A percentile compares a stretch with the other conserved stretches of the same genome.
phyloP scores from a whole-genome alignment of 2,888 invertebrate genomes.

The Diachrysia chrysitis region DNA sequence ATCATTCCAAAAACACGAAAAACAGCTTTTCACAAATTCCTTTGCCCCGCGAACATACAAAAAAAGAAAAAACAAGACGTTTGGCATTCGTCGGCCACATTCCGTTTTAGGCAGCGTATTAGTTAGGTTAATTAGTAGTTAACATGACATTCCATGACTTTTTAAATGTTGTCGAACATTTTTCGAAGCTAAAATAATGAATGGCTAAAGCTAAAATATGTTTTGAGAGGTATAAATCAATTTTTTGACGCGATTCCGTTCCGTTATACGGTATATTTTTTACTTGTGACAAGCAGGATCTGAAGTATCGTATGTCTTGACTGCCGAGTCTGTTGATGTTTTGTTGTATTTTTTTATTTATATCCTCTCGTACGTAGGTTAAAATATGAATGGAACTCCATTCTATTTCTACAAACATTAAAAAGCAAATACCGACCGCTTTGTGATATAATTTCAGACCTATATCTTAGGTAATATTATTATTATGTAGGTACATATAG shows the following conservation, averaged over 20 bases:
- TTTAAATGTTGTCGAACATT: conserved; percentile 61
- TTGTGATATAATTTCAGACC: conserved; percentile 10
- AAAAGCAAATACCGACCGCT: conserved; percentile 25
- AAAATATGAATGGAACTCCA: conserved; percentile 54
- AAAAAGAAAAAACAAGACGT: conserved; percentile 61
- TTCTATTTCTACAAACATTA: conserved; percentile 46
- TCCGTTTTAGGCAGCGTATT: conserved; percentile 69
- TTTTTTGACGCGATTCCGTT: conserved; percentile 83
- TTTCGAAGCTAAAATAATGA: conserved; percentile 56
- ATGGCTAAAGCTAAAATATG: conserved; percentile 59
- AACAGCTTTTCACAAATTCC: conserved; percentile 38
- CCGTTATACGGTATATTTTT: conserved; percentile 79
- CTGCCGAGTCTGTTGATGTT: conserved; percentile 65
- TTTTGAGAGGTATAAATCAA: conserved; percentile 81
- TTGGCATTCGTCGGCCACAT: conserved; percentile 71
- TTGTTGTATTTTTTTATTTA: conserved; percentile 69
- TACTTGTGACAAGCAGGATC: conserved; percentile 83
- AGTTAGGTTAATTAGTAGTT: conserved; percentile 84
- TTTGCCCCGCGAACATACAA: conserved; percentile 43
- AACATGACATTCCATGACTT: conserved; percentile 66
- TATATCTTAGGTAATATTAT: neutral
- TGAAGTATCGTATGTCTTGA: conserved; percentile 77
- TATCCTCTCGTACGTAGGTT: conserved; percentile 69
- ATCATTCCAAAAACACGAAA: conserved; percentile 36
- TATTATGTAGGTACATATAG: neutral